Evolutionary conservation across 2,888 invertebrate species (phyloP), one percentile per base, ranked within the genome.

Genomic region (Endotricha flammealis): DNA sequence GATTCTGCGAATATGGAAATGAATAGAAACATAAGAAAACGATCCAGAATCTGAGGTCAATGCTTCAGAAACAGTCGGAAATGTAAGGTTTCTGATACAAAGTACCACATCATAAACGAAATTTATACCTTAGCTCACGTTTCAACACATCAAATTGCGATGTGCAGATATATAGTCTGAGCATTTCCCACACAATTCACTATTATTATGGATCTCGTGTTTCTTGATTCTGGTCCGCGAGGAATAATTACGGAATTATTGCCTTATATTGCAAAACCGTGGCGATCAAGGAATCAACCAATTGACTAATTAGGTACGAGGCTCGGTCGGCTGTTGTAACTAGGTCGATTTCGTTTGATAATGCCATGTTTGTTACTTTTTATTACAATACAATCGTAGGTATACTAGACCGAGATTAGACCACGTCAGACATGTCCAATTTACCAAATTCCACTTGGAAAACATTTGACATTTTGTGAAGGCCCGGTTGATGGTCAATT

Each of bases 261-360:
- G 43, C 42, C 40, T 76, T n/a, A n/a, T n/a, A n/a, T n/a, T 72
- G 63, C 70, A 62, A 65, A 64, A 67, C 56, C 45, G 57, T 50
- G 54, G 64, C 64, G 66, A 71, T 51, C 59, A 57, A 57, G 59
- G 67, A 63, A 64, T 65, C 57, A 49, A 45, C 40, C 52, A 61
- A 68, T 72, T 71, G 69, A 71, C 73, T 70, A 68, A 75, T 67
- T 67, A 69, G 56, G 53, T 48, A 51, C 45, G 45, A 34, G 51
- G 44, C 46, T 50, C 46, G 35, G 51, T 44, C 52, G 46, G 48
- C 49, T 41, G 51, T 69, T 69, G 60, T 52, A 78, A 64, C 58
- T 62, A 42, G 69, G 67, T 63, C 70, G 61, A 59, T 66, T 67
- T 70, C 64, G 48, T 57, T 50, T 45, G 44, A 44, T 68, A 69